These are phyloP conservation scores for Pseudorasbora parva DNA, from an alignment of 2,113 vertebrate genomes.

Conservation along the genomic window DNA sequence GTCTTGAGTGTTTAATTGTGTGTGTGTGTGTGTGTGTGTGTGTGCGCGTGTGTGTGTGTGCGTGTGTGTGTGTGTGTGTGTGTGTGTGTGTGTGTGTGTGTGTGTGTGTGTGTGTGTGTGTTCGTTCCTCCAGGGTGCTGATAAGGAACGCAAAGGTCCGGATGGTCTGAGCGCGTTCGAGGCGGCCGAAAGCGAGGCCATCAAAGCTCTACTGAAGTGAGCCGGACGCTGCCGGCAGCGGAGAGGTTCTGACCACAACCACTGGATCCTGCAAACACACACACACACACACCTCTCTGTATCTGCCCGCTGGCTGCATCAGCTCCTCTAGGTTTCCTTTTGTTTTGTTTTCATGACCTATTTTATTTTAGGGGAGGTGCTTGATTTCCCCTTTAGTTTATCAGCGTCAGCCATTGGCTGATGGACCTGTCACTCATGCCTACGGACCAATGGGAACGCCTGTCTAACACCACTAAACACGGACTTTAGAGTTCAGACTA, in stretches of 20 bases:
- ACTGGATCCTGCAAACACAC: slow-evolving; percentile 68
- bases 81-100: slow-evolving; percentile 36
- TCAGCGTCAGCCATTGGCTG: slow-evolving; percentile 65
- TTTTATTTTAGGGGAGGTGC: slow-evolving; percentile 56
- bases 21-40: slow-evolving; percentile 4
- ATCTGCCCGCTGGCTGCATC: slow-evolving; percentile 66
- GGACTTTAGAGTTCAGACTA: slow-evolving; percentile 55
- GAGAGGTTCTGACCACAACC: slow-evolving; percentile 63
- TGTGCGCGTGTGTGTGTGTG: slow-evolving; percentile 27
- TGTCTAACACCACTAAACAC: slow-evolving; percentile 61
- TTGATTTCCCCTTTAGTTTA: slow-evolving; percentile 53
- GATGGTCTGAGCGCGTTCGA: slow-evolving; percentile 86
- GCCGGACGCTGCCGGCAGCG: slow-evolving; percentile 55
- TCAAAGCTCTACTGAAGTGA: slow-evolving; percentile 94
- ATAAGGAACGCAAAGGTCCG: slow-evolving; percentile 87
- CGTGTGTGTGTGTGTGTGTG: slow-evolving; percentile 22
- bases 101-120: slow-evolving; percentile 29
- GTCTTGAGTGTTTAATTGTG: background rate
- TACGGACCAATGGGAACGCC: slow-evolving; percentile 63
- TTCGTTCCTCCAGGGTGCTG: slow-evolving; percentile 85
- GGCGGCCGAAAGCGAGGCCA: slow-evolving; percentile 83
- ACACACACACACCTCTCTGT: slow-evolving; percentile 81
- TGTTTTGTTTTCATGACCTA: slow-evolving; percentile 60
- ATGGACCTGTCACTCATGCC: slow-evolving; percentile 57
- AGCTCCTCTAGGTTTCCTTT: slow-evolving; percentile 72